Evolutionary conservation across 2,113 vertebrate genomes (phyloP).

Genomic region (Climacteris rufus): DNA sequence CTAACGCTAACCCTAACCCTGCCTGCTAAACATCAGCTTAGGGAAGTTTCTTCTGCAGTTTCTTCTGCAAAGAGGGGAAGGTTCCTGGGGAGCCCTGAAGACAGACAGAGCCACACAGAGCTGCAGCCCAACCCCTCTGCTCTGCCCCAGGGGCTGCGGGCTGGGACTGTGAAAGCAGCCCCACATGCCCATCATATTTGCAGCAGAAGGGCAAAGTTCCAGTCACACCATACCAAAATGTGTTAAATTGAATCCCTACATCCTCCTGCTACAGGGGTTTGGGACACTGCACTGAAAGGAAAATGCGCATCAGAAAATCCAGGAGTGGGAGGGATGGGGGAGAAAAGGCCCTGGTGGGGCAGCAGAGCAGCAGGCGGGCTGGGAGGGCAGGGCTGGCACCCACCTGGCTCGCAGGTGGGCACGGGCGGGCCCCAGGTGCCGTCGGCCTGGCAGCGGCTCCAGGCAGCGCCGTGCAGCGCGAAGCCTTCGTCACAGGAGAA

Average conservation of each 20-base stretch:
- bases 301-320: not conserved
- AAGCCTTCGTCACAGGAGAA: slow-evolving; percentile 41
- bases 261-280: fast-evolving
- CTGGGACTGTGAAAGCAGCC: not conserved
- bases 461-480: not conserved
- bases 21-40: not conserved
- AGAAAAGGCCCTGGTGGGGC: not conserved
- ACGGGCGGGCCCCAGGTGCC: slow-evolving; percentile 38
- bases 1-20: no score
- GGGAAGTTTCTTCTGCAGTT: not conserved
- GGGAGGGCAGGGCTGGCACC: not conserved
- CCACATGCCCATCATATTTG: not conserved
- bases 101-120: fast-evolving
- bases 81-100: not conserved
- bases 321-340: not conserved
- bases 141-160: fast-evolving
- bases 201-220: not conserved
- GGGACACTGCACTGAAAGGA: not conserved
- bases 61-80: not conserved
- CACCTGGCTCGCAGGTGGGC: slow-evolving; percentile 57
- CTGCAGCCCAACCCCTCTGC: not conserved
- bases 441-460: slow-evolving; percentile 35
- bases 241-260: no score
- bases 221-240: fast-evolving
- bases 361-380: no score